Evolutionary conservation across 2,113 vertebrate genomes (phyloP).

Genomic region (Eurypyga helias): DNA sequence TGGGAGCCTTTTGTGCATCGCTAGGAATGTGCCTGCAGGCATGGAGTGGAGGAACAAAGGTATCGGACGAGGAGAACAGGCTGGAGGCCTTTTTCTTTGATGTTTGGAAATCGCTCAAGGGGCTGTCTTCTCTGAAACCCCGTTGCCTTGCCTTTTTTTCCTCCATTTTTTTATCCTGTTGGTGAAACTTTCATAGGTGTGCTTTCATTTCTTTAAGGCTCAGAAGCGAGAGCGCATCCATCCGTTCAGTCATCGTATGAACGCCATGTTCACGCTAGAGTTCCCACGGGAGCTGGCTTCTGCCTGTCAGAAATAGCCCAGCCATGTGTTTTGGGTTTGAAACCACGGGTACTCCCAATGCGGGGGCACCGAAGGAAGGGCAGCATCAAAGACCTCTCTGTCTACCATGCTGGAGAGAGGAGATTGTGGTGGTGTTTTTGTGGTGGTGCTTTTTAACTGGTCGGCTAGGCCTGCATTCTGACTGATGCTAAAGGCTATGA

Average conservation of each 20-base stretch:
- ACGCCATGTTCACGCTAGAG: background rate
- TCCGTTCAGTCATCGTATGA: background rate
- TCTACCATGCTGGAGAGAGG: background rate
- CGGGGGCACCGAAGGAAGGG: background rate
- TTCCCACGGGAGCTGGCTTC: background rate
- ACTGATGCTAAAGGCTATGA: background rate
- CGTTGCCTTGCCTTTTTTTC: conserved; percentile 8
- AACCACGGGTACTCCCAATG: background rate
- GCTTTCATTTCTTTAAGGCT: conserved; percentile 10
- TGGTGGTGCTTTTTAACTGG: background rate
- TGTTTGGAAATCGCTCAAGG: conserved; percentile 75
- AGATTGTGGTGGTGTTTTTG: background rate
- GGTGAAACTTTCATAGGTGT: conserved; percentile 12
- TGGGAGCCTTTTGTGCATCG: conserved; percentile 38
- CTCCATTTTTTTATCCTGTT: background rate
- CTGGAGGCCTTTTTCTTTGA: conserved; percentile 79
- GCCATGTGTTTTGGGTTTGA: background rate
- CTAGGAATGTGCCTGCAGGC: conserved; percentile 47
- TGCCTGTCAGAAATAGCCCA: background rate
- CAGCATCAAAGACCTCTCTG: background rate
- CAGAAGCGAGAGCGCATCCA: background rate
- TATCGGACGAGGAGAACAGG: conserved; percentile 61
- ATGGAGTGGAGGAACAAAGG: conserved; percentile 64
- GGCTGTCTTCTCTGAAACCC: conserved; percentile 71
- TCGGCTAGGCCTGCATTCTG: background rate